Evolutionary conservation across 2,888 invertebrate species (phyloP).

Genomic region (Stomorhina lunata): DNA sequence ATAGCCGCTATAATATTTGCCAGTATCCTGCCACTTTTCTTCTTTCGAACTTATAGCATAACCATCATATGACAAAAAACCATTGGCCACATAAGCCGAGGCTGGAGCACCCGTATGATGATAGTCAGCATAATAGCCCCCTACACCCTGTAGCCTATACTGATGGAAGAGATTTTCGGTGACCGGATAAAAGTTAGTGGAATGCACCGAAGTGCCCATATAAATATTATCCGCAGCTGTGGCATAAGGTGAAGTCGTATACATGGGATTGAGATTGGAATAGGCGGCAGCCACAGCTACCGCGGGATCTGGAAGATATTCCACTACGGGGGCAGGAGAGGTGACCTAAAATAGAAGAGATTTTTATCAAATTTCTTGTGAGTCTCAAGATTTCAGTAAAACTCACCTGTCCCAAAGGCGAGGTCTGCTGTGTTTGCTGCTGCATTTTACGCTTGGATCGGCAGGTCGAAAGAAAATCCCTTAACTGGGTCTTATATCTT

Average conservation of each 20-base stretch:
- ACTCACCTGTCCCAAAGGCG: conserved; percentile 78
- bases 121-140: conserved; percentile 89
- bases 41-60: conserved; percentile 81
- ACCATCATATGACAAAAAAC: conserved; percentile 85
- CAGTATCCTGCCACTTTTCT: conserved; percentile 80
- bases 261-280: conserved; percentile 89
- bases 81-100: conserved; percentile 87
- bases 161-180: conserved; percentile 94
- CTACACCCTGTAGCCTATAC: conserved; percentile 89
- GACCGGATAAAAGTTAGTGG: conserved; percentile 87
- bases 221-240: conserved; percentile 83
- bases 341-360: conserved; percentile 68
- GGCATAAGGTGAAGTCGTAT: conserved; percentile 87
- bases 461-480: conserved; percentile 96
- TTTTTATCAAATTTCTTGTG: background rate
- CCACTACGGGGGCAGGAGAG: conserved; percentile 79
- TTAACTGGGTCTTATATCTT: conserved; percentile 94
- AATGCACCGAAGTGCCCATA: conserved; percentile 82
- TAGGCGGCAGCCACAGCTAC: conserved; percentile 88
- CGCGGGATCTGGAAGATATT: conserved; percentile 81
- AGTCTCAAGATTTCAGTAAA: background rate
- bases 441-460: conserved; percentile 88
- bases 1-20: conserved; percentile 81
- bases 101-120: conserved; percentile 83
- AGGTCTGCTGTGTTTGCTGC: conserved; percentile 78